These are phyloP conservation scores for Charanyca ferruginea DNA, from an alignment of 2,888 invertebrate genomes.

Conservation along the genomic window DNA sequence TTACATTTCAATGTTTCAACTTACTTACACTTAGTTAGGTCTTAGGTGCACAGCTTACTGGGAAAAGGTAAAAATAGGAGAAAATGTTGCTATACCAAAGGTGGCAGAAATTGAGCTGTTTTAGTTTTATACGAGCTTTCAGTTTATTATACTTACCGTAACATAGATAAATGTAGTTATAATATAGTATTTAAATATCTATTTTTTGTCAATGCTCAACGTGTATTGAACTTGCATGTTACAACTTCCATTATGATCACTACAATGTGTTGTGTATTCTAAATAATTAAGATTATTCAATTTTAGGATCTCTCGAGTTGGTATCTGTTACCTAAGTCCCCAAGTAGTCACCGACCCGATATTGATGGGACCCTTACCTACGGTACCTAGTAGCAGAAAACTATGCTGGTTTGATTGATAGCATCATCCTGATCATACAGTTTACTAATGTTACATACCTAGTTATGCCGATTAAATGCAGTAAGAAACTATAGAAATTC, in stretches of 20 bases:
- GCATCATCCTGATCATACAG: neutral
- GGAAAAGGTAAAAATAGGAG: neutral
- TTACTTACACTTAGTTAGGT: slow-evolving; percentile 24
- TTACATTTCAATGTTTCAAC: slow-evolving; percentile 49
- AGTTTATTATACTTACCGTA: no score
- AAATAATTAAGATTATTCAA: no score
- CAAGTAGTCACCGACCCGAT: neutral
- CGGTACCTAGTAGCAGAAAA: no score
- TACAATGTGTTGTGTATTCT: neutral
- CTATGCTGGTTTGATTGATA: no score
- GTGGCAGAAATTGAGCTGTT: neutral
- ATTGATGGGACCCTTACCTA: no score
- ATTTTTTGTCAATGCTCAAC: no score
- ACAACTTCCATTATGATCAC: neutral
- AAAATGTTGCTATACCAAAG: neutral
- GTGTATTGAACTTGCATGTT: neutral
- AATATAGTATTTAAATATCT: no score
- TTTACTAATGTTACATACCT: slow-evolving; percentile 6
- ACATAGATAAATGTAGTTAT: no score
- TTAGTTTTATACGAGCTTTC: neutral
- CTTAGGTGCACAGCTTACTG: neutral
- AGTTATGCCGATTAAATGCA: neutral
- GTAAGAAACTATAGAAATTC: slow-evolving; percentile 38
- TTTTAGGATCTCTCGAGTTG: neutral
- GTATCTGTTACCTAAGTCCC: neutral